Evolutionary conservation across 2,113 vertebrate genomes (phyloP), one percentile per base, ranked within the genome.

Genomic region (Sander vitreus): DNA sequence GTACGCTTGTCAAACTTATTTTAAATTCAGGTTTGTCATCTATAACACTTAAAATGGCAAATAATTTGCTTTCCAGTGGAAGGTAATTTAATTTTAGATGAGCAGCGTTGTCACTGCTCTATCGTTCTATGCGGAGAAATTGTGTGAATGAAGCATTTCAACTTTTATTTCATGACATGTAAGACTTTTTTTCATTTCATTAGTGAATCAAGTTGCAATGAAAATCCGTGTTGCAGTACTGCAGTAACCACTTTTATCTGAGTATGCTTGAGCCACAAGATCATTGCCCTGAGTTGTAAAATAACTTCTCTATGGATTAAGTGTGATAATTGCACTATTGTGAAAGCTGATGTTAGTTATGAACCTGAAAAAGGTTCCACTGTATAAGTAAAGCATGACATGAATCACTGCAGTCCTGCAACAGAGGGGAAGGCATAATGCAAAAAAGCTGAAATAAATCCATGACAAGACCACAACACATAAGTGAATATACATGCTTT

Each of bases 231-330:
- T 21, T 39, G 54, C 57, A n/a, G n/a, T 25, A 7, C 30, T 63
- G 57, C 50, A 33, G 45, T 18, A 45, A 21, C 19, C 36, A 25
- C 19, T 6, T 79, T 68, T 14, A 63, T 47, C 66, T 60, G 36
- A 9, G 19, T 11, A 5, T 62, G 60, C 11, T 69, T 18, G 25
- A 57, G 64, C 53, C 50, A 68, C 14, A 27, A 33, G 47, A 25
- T 60, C 33, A 3, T 30, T 47, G 67, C 53, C 43, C 13, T 43
- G 5, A 27, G 53, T 45, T 15, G 60, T 33, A 33, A 45, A 45
- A 71, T 54, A 23, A 45, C 18, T 50, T 14, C 80, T 76, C 11
- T 5, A 1, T 71, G 27, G 76, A 65, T 62, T n/a, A 57, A 47
- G 53, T 33, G 25, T 30, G 6, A 67, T 66, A 73, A 73, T 10